Conservation (phyloP, 2,797 vertebrate genomes). For the Tauraco hartlaubi region DNA sequence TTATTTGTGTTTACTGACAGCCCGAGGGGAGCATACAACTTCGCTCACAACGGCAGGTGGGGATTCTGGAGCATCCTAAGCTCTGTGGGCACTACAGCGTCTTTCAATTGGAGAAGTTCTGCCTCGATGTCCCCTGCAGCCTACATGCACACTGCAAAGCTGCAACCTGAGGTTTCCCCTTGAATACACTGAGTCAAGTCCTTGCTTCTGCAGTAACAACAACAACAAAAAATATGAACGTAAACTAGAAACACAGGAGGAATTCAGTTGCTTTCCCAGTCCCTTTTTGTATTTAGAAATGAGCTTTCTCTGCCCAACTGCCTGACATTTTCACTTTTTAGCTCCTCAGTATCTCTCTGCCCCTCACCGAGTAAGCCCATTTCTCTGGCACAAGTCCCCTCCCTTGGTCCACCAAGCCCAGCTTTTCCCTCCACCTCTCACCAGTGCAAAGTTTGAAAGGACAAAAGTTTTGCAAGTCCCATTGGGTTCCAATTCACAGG, state of each 20-base stretch:
- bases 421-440: not conserved
- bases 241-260: not conserved
- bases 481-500: not conserved
- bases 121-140: slow-evolving; percentile 35
- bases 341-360: not conserved
- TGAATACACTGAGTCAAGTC: not conserved
- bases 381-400: not conserved
- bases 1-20: slow-evolving; percentile 8
- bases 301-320: not conserved
- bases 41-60: not conserved
- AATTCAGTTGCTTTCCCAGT: not conserved
- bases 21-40: not conserved
- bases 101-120: not conserved
- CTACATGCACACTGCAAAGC: not conserved
- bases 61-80: not conserved
- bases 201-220: not conserved
- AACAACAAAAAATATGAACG: not conserved
- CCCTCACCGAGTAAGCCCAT: not conserved
- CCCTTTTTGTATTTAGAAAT: not conserved
- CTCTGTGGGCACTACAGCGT: not conserved
- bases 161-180: not conserved
- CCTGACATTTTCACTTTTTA: not conserved
- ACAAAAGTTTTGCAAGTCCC: not conserved
- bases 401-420: not conserved
- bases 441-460: not conserved